These are phyloP conservation scores for Drosophila bipectinata DNA, from an alignment of 1,140 invertebrate genomes.

Conservation along the genomic window DNA sequence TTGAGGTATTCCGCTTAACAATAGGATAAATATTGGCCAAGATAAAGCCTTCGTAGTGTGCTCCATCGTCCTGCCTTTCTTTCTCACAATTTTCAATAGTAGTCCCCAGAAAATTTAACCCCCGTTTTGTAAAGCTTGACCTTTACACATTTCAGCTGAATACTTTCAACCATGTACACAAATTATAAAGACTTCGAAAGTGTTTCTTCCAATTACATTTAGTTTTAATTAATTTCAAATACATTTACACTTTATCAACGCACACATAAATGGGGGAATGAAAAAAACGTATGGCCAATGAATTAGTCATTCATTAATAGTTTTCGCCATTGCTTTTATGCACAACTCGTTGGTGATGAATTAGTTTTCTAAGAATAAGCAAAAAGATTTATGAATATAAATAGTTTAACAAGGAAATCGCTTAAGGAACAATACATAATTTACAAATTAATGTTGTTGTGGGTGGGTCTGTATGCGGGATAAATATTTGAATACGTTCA, in stretches of 20 bases:
- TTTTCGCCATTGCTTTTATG: conserved; percentile 5
- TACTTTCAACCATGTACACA: not conserved
- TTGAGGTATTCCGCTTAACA: too few relatives aligned
- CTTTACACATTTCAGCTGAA: too few relatives aligned
- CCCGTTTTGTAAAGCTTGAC: too few relatives aligned
- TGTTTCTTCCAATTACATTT: conserved; percentile 33
- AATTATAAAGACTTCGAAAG: not conserved
- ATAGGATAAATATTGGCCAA: too few relatives aligned
- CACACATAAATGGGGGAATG: conserved; percentile 51
- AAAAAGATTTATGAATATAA: conserved; percentile 35
- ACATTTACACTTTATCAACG: conserved; percentile 68
- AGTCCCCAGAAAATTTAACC: too few relatives aligned
- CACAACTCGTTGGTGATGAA: conserved; percentile 18
- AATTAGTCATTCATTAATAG: conserved; percentile 3
- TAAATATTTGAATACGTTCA: conserved; percentile 42
- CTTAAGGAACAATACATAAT: conserved; percentile 46
- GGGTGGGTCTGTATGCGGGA: conserved; percentile 19
- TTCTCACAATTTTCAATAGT: too few relatives aligned
- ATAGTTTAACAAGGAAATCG: conserved; percentile 47
- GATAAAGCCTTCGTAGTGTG: too few relatives aligned
- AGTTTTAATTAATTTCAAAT: conserved; percentile 56
- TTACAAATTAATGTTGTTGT: conserved; percentile 22
- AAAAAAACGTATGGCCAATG: conserved; percentile 16
- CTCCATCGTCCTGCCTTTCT: too few relatives aligned
- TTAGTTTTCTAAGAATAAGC: conserved; percentile 12